phyloP scores from a whole-genome alignment of 2,888 invertebrate genomes.

The Drosophila cognata region DNA sequence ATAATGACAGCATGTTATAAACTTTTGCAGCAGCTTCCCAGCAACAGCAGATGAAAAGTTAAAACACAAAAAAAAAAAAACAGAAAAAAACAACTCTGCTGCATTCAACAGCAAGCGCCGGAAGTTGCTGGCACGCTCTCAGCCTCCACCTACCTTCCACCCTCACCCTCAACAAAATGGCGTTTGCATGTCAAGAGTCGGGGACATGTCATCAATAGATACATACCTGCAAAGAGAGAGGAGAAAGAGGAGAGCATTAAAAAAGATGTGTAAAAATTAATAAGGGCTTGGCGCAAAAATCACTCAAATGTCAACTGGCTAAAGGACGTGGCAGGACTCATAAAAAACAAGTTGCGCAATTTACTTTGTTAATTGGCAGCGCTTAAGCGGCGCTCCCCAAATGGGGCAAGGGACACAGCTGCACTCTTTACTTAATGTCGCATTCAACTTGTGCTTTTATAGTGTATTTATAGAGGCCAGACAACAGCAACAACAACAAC shows the following conservation, averaged over 20 bases:
- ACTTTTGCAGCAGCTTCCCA: constrained; percentile 52
- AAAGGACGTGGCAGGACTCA: constrained; percentile 15
- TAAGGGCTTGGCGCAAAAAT: constrained; percentile 46
- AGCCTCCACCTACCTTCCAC: neutral
- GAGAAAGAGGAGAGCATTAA: constrained; percentile 2
- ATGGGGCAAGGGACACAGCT: constrained; percentile 6
- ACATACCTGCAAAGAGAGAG: constrained; percentile 68
- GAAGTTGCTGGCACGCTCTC: constrained; percentile 47
- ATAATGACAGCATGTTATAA: constrained; percentile 79
- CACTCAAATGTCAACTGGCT: constrained; percentile 36
- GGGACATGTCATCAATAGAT: constrained; percentile 55
- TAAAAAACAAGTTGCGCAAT: constrained; percentile 52
- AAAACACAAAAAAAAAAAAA: constrained; percentile 41
- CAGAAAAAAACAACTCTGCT: constrained; percentile 29
- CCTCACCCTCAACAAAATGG: constrained; percentile 29
- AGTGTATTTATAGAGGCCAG: constrained; percentile 44
- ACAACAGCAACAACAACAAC: constrained; percentile 10
- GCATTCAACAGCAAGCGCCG: constrained; percentile 55
- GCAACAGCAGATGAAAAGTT: constrained; percentile 56
- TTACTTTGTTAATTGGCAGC: constrained; percentile 76
- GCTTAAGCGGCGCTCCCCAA: constrained; percentile 47
- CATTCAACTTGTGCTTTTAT: constrained; percentile 19
- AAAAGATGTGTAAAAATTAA: constrained; percentile 58
- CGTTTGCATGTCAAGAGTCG: constrained; percentile 43
- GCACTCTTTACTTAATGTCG: constrained; percentile 21